Conservation (phyloP, 2,113 vertebrate genomes). For the Mesocricetus auratus region DNA sequence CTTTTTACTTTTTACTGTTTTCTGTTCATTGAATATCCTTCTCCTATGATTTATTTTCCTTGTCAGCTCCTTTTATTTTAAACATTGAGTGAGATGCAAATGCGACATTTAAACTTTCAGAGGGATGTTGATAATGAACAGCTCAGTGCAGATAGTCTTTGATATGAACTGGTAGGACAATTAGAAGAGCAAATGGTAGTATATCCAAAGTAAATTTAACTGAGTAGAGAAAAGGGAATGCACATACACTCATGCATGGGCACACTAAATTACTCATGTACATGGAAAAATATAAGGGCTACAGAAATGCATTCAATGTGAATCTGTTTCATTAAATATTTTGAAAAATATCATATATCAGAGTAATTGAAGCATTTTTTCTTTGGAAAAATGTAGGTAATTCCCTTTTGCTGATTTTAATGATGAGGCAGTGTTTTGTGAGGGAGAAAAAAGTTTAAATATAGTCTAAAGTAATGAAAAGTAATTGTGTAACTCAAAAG, state of each 20-base stretch:
- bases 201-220: constrained; percentile 62
- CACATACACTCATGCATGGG: neutral
- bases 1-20: constrained; percentile 61
- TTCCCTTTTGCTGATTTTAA: neutral
- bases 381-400: neutral
- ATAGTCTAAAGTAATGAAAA: neutral
- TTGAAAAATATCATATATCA: neutral
- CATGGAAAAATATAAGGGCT: neutral
- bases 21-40: neutral
- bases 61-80: constrained; percentile 70
- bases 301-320: neutral
- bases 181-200: constrained; percentile 65
- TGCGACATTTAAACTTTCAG: constrained; percentile 75
- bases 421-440: neutral
- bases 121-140: constrained; percentile 69
- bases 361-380: constrained; percentile 20
- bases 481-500: neutral
- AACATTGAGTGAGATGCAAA: constrained; percentile 78
- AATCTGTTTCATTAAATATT: neutral
- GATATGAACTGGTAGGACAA: neutral
- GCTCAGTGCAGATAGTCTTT: constrained; percentile 50
- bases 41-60: constrained; percentile 52
- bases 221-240: neutral
- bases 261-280: neutral
- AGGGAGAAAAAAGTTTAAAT: neutral